Percentiles rank a stretch among this genome's conserved stretches.
Conservation (phyloP, 1,140 invertebrate species). For the Heterodera carotae region DNA sequence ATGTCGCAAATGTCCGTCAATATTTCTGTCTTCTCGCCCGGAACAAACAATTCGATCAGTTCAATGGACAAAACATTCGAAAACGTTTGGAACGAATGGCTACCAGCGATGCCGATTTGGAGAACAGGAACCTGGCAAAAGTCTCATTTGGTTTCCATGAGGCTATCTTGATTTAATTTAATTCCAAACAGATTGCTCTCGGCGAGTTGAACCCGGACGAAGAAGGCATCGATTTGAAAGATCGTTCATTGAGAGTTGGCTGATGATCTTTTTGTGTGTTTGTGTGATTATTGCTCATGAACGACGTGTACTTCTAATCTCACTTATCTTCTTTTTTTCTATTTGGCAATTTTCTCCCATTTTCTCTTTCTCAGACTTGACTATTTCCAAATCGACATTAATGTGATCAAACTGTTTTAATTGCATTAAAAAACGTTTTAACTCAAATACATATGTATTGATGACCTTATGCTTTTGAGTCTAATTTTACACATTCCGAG, state of each 20-base stretch:
- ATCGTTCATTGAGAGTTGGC: conserved; percentile 4
- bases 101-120: conserved; percentile 27
- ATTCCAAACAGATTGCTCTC: conserved; percentile 15
- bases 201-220: conserved; percentile 17
- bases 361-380: too few relatives aligned
- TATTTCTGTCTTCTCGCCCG: conserved; percentile 35
- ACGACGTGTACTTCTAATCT: too few relatives aligned
- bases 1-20: conserved; percentile 38
- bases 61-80: conserved; percentile 16
- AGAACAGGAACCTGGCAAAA: conserved; percentile 22
- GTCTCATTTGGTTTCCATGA: neutral
- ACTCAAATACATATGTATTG: too few relatives aligned
- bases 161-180: neutral
- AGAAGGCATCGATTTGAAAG: conserved; percentile 18
- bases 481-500: too few relatives aligned
- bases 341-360: too few relatives aligned
- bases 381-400: neutral
- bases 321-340: too few relatives aligned
- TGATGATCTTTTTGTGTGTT: neutral
- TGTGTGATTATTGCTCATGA: neutral
- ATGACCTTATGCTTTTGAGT: too few relatives aligned
- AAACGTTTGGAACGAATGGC: conserved; percentile 28
- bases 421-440: too few relatives aligned
- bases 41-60: conserved; percentile 15
- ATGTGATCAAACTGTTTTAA: too few relatives aligned